Evolutionary conservation across 2,888 invertebrate genomes (phyloP).

Genomic region (Automeris io): DNA sequence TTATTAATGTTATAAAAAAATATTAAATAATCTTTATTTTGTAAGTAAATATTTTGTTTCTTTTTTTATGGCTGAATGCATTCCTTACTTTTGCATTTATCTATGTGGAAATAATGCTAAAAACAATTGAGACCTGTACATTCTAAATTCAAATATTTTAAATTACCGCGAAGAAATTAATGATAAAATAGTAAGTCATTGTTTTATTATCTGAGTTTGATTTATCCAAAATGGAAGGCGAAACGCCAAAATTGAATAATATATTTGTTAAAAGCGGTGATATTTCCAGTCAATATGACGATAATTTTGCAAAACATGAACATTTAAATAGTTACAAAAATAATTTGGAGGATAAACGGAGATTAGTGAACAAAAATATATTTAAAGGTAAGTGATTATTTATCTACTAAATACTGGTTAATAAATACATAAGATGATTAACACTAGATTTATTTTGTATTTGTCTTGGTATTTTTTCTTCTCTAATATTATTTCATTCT

Average conservation of each 20-base stretch:
- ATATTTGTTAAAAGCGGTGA: constrained; percentile 25
- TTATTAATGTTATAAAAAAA: no score
- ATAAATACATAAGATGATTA: background rate
- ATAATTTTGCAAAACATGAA: constrained; percentile 18
- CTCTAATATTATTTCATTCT: no score
- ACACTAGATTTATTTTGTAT: background rate
- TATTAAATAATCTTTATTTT: no score
- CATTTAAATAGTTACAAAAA: constrained; percentile 10
- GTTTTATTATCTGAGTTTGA: no score
- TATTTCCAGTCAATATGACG: constrained; percentile 39
- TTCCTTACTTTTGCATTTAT: no score
- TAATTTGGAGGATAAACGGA: background rate
- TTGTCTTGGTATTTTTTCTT: no score
- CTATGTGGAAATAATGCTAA: no score
- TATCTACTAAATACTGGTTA: background rate
- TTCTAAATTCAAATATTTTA: constrained; percentile 2
- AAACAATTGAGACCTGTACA: constrained; percentile 11
- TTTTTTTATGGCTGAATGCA: no score
- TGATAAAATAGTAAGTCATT: no score
- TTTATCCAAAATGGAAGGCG: constrained; percentile 26
- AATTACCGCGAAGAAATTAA: constrained; percentile 19
- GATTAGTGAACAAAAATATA: background rate
- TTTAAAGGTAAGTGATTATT: background rate
- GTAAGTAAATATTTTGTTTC: no score
- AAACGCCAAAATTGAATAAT: constrained; percentile 16